Percentiles rank a stretch among this genome's conserved stretches.
These are phyloP conservation scores for Ectemnius lituratus DNA, from an alignment of 2,888 invertebrate species.

Conservation along the genomic window DNA sequence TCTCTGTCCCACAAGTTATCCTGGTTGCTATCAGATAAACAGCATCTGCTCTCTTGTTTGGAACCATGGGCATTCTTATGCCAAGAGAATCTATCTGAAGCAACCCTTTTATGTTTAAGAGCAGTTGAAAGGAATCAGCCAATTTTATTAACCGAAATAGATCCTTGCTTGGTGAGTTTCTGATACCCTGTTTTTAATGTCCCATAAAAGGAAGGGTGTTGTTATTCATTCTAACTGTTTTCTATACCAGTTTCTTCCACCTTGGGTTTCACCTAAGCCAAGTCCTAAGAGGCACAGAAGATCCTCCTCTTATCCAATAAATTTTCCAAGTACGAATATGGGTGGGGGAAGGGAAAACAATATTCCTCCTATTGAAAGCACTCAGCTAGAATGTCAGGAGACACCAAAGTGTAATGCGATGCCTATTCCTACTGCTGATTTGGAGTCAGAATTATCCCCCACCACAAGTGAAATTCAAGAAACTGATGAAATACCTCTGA, in stretches of 20 bases:
- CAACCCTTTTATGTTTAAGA: constrained; percentile 82
- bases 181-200: neutral
- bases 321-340: constrained; percentile 59
- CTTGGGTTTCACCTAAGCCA: constrained; percentile 68
- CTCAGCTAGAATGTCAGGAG: constrained; percentile 39
- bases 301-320: constrained; percentile 75
- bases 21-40: constrained; percentile 82
- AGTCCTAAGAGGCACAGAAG: constrained; percentile 73
- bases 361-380: constrained; percentile 24
- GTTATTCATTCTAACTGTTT: constrained; percentile 49
- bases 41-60: constrained; percentile 81
- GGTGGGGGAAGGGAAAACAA: constrained; percentile 32
- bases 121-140: constrained; percentile 83
- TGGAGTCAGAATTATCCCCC: no score
- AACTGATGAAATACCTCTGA: constrained; percentile 53
- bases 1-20: constrained; percentile 81
- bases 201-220: neutral
- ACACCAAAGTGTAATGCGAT: constrained; percentile 7
- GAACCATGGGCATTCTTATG: constrained; percentile 81
- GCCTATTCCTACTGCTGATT: no score
- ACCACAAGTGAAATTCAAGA: constrained; percentile 16
- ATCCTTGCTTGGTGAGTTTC: constrained; percentile 79
- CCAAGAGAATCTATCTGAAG: constrained; percentile 81
- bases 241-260: constrained; percentile 68
- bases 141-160: constrained; percentile 82